Conservation (phyloP, 2,888 invertebrate species). For the Andricus quercusramuli region DNA sequence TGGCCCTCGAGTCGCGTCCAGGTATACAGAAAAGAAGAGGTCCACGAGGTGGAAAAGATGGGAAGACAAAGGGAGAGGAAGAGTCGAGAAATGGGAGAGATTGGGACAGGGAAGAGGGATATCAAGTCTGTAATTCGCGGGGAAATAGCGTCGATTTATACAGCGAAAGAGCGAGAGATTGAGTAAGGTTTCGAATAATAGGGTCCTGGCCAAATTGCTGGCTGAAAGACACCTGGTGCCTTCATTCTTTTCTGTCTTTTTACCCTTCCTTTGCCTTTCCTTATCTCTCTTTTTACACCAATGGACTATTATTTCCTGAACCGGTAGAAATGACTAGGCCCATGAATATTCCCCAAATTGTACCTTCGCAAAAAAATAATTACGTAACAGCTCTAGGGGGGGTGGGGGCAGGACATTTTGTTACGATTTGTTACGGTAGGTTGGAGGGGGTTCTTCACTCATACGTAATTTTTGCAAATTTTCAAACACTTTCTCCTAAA, state of each 20-base stretch:
- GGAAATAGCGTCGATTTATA: conserved; percentile 68
- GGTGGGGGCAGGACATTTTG: too few relatives aligned
- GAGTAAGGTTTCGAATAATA: conserved; percentile 67
- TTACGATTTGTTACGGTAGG: too few relatives aligned
- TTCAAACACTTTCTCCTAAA: too few relatives aligned
- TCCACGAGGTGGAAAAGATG: conserved; percentile 44
- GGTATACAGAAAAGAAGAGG: conserved; percentile 29
- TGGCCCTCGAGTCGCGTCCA: conserved; percentile 49
- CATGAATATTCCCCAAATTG: too few relatives aligned
- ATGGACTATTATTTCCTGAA: not conserved
- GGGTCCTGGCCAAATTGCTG: conserved; percentile 61
- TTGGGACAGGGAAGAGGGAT: conserved; percentile 53
- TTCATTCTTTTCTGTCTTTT: conserved; percentile 40
- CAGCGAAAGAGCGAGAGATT: conserved; percentile 64
- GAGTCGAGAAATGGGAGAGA: conserved; percentile 47
- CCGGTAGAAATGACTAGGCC: too few relatives aligned
- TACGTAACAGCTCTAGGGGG: too few relatives aligned
- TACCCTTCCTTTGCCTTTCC: not conserved
- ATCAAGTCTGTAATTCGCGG: conserved; percentile 58
- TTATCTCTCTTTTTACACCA: not conserved
- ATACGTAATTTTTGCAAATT: too few relatives aligned
- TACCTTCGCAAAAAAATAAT: too few relatives aligned
- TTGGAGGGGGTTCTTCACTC: too few relatives aligned
- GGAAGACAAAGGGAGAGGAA: conserved; percentile 39
- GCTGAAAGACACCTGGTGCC: conserved; percentile 62